Percentiles rank a stretch among this genome's conserved stretches.
These are phyloP conservation scores for Gymnogyps californianus DNA, from an alignment of 2,113 vertebrate species.

Conservation along the genomic window DNA sequence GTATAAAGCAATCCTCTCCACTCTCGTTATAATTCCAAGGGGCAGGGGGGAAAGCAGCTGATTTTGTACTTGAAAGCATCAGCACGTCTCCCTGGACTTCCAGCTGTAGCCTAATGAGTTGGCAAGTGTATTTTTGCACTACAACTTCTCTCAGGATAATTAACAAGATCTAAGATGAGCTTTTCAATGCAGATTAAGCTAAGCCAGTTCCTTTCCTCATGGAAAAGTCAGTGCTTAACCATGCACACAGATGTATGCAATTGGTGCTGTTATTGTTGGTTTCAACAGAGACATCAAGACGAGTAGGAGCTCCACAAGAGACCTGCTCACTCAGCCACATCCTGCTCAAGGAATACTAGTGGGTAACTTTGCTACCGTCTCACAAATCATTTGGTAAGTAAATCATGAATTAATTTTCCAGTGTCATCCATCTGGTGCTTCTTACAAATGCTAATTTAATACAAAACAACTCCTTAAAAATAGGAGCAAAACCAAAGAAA, in stretches of 20 bases:
- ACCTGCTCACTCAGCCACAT: not conserved
- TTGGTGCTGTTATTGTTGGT: not conserved
- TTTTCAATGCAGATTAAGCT: not conserved
- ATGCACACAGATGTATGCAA: not conserved
- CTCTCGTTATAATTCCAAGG: not conserved
- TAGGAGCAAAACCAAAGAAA: not conserved
- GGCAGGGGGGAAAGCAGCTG: not conserved
- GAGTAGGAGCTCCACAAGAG: not conserved
- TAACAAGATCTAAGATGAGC: slow-evolving; percentile 3
- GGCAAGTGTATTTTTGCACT: not conserved
- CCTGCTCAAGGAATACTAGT: not conserved
- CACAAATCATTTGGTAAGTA: not conserved
- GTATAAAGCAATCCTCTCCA: not conserved
- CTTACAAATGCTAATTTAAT: not conserved
- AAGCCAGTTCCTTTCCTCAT: not conserved
- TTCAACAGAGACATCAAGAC: not conserved
- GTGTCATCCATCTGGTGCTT: not conserved
- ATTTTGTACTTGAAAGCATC: slow-evolving; percentile 11
- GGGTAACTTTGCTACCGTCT: not conserved
- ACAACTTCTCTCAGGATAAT: not conserved
- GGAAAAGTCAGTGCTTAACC: not conserved
- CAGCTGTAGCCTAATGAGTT: slow-evolving; percentile 4
- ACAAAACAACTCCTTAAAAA: not conserved
- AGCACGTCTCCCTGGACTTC: not conserved
- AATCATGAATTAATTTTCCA: not conserved